A percentile compares a stretch with the other conserved stretches of the same genome.
Conservation (phyloP, 2,797 vertebrate species). For the Coregonus sp. region DNA sequence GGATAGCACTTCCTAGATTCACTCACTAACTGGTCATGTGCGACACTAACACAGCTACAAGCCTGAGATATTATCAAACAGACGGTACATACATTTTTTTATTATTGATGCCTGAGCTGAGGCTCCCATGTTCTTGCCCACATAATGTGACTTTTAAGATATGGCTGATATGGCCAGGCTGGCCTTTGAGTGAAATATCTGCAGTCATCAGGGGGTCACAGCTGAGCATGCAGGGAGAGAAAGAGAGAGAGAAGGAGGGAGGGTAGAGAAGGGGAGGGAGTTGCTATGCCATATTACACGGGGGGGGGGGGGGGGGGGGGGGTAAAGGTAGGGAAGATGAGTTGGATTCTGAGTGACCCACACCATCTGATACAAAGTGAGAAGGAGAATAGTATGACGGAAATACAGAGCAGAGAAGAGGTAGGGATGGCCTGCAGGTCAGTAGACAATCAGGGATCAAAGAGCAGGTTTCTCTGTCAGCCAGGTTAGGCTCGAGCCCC, state of each 20-base stretch:
- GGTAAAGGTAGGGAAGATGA: neutral
- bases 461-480: conserved; percentile 6
- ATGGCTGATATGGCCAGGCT: conserved; percentile 17
- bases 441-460: neutral
- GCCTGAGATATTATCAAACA: no score
- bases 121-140: no score
- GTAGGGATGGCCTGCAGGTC: neutral
- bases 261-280: no score
- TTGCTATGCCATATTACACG: conserved; percentile 55
- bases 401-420: neutral
- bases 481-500: neutral
- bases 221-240: conserved; percentile 47
- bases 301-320: neutral
- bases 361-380: neutral
- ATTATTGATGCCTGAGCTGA: no score
- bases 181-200: conserved; percentile 57
- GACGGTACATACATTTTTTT: no score
- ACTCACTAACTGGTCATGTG: no score
- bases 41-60: no score
- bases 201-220: conserved; percentile 52
- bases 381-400: neutral
- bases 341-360: no score
- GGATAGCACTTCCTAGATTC: no score
- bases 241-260: no score
- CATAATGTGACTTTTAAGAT: conserved; percentile 59